Percentiles rank a stretch among this genome's conserved stretches.
Conservation (phyloP, 2,888 invertebrate genomes). For the Drosophila ustulata region DNA sequence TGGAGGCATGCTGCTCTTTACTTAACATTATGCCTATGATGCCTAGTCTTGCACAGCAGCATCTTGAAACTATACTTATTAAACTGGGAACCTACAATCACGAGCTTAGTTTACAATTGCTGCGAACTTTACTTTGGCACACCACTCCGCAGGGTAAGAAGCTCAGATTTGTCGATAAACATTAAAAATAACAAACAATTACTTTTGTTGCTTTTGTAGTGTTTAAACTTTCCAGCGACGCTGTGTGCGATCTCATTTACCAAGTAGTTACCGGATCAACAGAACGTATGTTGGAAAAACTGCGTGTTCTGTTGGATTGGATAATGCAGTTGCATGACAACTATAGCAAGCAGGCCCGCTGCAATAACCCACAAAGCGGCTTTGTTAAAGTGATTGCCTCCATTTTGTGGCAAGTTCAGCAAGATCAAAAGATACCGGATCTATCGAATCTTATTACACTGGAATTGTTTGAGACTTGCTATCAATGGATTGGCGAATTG, state of each 20-base stretch:
- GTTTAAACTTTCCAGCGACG: conserved; percentile 85
- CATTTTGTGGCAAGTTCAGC: conserved; percentile 91
- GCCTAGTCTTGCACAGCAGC: conserved; percentile 86
- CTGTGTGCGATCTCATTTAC: conserved; percentile 92
- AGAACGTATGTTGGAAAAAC: conserved; percentile 86
- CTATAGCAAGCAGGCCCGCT: conserved; percentile 80
- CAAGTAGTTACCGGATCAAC: conserved; percentile 88
- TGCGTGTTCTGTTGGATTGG: conserved; percentile 91
- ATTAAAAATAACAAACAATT: background rate
- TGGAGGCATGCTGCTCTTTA: conserved; percentile 90
- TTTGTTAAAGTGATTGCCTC: conserved; percentile 92
- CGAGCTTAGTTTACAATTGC: conserved; percentile 87
- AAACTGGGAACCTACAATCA: conserved; percentile 89
- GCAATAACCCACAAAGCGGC: conserved; percentile 84
- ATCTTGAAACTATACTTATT: conserved; percentile 89
- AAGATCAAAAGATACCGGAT: conserved; percentile 88
- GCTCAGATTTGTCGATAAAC: background rate
- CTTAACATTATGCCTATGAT: conserved; percentile 89
- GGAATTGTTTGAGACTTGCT: conserved; percentile 91
- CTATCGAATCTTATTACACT: conserved; percentile 89
- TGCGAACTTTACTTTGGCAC: conserved; percentile 87
- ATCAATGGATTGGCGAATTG: conserved; percentile 91
- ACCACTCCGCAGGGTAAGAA: conserved; percentile 85
- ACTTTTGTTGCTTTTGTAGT: conserved; percentile 58
- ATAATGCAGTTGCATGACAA: conserved; percentile 85